Percentiles rank a stretch among this genome's conserved stretches.
These are phyloP conservation scores for Oeneis ivallda DNA, from an alignment of 2,888 invertebrate genomes.

Conservation along the genomic window DNA sequence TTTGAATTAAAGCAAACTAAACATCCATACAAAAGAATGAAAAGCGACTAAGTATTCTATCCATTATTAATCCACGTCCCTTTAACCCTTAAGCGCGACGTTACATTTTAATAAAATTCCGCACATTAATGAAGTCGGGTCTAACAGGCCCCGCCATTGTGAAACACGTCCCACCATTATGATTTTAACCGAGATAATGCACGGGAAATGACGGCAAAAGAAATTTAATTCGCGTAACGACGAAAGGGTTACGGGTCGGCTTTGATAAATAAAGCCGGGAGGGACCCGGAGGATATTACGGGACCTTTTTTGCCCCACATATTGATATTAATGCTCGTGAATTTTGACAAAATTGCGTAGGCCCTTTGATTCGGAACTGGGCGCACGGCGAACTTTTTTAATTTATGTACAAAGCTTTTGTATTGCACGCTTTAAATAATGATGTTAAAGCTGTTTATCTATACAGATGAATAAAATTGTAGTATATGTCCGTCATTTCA, in stretches of 20 bases:
- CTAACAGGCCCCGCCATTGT: constrained; percentile 71
- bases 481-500: too few relatives aligned
- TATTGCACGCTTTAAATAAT: constrained; percentile 18
- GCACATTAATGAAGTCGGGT: constrained; percentile 75
- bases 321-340: constrained; percentile 80
- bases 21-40: constrained; percentile 9
- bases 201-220: constrained; percentile 82
- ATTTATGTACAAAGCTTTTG: constrained; percentile 23
- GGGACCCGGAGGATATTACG: constrained; percentile 72
- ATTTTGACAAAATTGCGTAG: constrained; percentile 76
- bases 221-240: constrained; percentile 81
- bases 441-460: background rate
- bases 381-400: constrained; percentile 32
- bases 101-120: constrained; percentile 80
- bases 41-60: constrained; percentile 27
- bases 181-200: constrained; percentile 80
- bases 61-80: constrained; percentile 35
- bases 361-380: constrained; percentile 28
- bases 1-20: constrained; percentile 5
- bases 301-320: constrained; percentile 77
- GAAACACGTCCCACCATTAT: constrained; percentile 67
- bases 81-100: constrained; percentile 66
- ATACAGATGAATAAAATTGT: too few relatives aligned
- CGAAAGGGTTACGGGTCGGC: constrained; percentile 80
- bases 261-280: constrained; percentile 75